phyloP scores from a whole-genome alignment of 2,888 invertebrate species.

The Andrena minutula region DNA sequence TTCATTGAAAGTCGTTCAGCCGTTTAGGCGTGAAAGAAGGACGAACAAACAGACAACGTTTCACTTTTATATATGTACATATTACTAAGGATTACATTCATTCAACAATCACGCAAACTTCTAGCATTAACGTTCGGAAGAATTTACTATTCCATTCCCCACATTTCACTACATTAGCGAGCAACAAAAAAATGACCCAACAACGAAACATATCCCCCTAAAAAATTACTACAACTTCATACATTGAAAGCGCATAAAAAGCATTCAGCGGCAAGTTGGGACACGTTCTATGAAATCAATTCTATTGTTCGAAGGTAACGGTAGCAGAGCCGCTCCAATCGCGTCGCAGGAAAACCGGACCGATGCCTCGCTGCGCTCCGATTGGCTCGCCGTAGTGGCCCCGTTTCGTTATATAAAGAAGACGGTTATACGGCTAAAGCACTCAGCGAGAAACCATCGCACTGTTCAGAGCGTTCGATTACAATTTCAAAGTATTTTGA shows the following conservation, averaged over 20 bases:
- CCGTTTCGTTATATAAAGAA: slow-evolving; percentile 21
- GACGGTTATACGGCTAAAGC: too few species aligned
- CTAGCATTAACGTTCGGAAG: background rate
- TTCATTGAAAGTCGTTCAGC: too few species aligned
- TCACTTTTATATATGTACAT: too few species aligned
- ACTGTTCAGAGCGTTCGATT: too few species aligned
- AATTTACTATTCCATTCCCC: background rate
- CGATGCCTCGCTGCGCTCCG: background rate
- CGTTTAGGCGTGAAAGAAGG: too few species aligned
- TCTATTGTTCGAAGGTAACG: slow-evolving; percentile 17
- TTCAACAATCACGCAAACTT: background rate
- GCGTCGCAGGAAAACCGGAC: background rate
- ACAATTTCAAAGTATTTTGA: too few species aligned
- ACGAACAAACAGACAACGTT: too few species aligned
- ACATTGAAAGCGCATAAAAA: background rate
- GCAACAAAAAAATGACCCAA: background rate
- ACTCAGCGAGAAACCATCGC: background rate
- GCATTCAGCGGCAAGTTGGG: background rate
- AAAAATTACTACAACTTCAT: slow-evolving; percentile 5
- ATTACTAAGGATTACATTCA: too few species aligned
- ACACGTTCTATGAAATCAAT: slow-evolving; percentile 28
- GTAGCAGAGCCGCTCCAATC: slow-evolving; percentile 14
- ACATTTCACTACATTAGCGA: background rate
- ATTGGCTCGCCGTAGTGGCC: slow-evolving; percentile 11
- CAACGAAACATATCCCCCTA: background rate